A percentile compares a stretch with the other conserved stretches of the same genome.
phyloP scores from a whole-genome alignment of 2,113 vertebrate genomes.

The Melanerpes formicivorus region DNA sequence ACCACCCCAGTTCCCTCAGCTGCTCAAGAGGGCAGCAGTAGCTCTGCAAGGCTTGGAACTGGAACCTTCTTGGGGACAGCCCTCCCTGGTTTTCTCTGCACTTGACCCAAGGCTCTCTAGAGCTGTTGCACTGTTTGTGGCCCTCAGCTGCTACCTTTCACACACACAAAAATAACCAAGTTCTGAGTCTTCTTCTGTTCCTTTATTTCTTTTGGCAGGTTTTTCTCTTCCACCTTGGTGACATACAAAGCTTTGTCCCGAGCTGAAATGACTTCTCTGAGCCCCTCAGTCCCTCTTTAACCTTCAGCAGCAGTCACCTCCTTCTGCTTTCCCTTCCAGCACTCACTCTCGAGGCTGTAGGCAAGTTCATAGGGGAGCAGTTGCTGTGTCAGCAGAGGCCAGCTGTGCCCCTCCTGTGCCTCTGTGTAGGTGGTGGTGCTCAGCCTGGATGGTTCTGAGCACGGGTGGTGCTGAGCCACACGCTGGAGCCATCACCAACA shows the following conservation, averaged over 20 bases:
- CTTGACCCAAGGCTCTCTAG: not conserved
- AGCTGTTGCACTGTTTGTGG: not conserved
- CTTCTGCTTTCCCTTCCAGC: constrained; percentile 45
- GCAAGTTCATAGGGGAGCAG: fast-evolving
- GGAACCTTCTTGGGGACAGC: not conserved
- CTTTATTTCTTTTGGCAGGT: fast-evolving
- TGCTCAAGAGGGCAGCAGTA: not conserved
- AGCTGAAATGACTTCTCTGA: not conserved
- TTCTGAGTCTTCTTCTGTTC: not conserved
- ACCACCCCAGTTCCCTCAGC: too few species aligned
- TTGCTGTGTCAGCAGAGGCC: not conserved
- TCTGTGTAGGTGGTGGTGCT: not conserved
- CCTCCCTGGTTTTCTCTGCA: fast-evolving
- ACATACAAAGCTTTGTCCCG: not conserved
- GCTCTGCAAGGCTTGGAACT: not conserved
- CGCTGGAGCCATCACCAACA: not conserved
- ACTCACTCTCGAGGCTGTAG: not conserved
- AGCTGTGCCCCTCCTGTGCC: not conserved
- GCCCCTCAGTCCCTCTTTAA: not conserved
- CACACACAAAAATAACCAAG: not conserved
- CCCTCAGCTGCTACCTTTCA: not conserved
- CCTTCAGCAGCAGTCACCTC: not conserved
- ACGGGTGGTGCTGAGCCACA: not conserved
- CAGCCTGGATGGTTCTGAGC: not conserved
- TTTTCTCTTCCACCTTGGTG: not conserved